These are phyloP conservation scores for Mayetiola destructor DNA, from an alignment of 2,888 invertebrate species.

Conservation along the genomic window DNA sequence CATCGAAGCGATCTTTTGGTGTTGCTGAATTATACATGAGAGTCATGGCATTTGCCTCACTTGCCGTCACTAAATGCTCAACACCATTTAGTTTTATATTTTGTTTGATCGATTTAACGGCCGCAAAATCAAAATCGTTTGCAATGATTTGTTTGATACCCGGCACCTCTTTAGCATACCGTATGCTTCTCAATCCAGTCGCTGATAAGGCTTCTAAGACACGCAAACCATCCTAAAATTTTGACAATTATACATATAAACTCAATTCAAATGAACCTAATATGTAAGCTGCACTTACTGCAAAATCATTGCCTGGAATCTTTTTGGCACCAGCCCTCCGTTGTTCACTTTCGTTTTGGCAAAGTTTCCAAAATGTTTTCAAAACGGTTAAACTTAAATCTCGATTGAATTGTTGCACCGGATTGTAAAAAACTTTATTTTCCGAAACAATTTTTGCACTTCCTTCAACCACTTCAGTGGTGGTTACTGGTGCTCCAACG, in stretches of 20 bases:
- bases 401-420: constrained; percentile 96
- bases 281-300: background rate
- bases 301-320: constrained; percentile 10
- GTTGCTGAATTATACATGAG: constrained; percentile 68
- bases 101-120: constrained; percentile 70
- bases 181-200: constrained; percentile 85
- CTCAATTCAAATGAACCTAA: background rate
- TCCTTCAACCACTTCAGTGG: constrained; percentile 46
- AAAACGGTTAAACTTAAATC: constrained; percentile 75
- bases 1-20: constrained; percentile 57
- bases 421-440: constrained; percentile 90
- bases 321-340: background rate
- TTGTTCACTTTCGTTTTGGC: constrained; percentile 26
- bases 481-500: background rate
- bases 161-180: constrained; percentile 88
- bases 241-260: background rate
- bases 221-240: constrained; percentile 25
- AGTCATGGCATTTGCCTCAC: constrained; percentile 79
- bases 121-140: constrained; percentile 75
- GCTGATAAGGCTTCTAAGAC: constrained; percentile 92
- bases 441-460: constrained; percentile 57
- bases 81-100: constrained; percentile 69
- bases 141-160: constrained; percentile 71
- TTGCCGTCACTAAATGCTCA: constrained; percentile 54
- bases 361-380: constrained; percentile 46